These are phyloP conservation scores for Scatophagus argus DNA, from an alignment of 2,113 vertebrate species.

Conservation along the genomic window DNA sequence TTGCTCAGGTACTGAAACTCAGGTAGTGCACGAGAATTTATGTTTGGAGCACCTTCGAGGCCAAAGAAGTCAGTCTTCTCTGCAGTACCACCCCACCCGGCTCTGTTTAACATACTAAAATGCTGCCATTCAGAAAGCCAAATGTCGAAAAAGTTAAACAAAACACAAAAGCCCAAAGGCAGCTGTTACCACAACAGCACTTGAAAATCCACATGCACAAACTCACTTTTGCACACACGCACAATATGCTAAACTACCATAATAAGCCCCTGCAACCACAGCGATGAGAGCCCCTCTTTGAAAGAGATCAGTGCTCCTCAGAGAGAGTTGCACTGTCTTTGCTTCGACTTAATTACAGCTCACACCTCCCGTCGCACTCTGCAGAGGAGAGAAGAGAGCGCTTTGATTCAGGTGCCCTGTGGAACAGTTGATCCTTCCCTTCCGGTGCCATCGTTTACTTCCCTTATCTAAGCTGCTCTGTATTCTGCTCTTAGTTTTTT, in stretches of 20 bases:
- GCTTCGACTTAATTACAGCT: slow-evolving; percentile 73
- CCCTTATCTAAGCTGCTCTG: slow-evolving; percentile 55
- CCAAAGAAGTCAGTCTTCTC: slow-evolving; percentile 5
- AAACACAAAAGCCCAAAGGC: background rate
- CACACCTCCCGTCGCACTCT: slow-evolving; percentile 54
- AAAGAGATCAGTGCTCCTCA: slow-evolving; percentile 63
- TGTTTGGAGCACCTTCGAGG: background rate
- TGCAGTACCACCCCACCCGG: slow-evolving; percentile 24
- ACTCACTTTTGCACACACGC: slow-evolving; percentile 11
- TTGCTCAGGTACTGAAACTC: background rate
- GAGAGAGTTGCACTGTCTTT: slow-evolving; percentile 62
- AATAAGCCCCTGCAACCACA: slow-evolving; percentile 44
- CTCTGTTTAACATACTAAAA: background rate
- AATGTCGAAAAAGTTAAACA: slow-evolving; percentile 13
- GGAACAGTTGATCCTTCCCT: slow-evolving; percentile 73
- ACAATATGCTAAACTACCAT: slow-evolving; percentile 49
- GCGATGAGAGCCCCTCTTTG: slow-evolving; percentile 34
- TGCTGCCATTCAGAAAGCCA: background rate
- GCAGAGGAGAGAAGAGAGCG: slow-evolving; percentile 44
- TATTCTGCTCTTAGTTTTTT: slow-evolving; percentile 21
- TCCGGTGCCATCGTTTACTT: slow-evolving; percentile 63
- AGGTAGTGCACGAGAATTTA: background rate
- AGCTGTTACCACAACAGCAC: slow-evolving; percentile 15
- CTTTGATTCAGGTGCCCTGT: slow-evolving; percentile 75
- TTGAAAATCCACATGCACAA: background rate